A percentile compares a stretch with the other conserved stretches of the same genome.
Evolutionary conservation across 1,140 invertebrate species (phyloP).

Genomic region (Drosophila guanche): DNA sequence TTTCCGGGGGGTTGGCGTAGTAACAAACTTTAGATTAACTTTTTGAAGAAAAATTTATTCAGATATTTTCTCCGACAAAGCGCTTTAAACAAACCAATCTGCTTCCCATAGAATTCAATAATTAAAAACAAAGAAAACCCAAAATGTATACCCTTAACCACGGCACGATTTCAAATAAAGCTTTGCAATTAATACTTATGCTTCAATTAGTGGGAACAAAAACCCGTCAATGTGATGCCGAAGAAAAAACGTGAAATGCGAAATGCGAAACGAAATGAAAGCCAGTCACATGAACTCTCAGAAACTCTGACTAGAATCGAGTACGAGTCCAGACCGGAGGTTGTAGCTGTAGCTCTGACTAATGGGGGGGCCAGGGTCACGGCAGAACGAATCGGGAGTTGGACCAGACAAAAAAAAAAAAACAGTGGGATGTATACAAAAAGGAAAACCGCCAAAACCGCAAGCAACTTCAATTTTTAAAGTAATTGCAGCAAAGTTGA

Average conservation of each 20-base stretch:
- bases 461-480: slow-evolving; percentile 79
- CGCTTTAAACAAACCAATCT: background rate
- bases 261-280: slow-evolving; percentile 56
- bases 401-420: slow-evolving; percentile 14
- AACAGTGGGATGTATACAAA: slow-evolving; percentile 1
- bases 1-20: no score
- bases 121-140: background rate
- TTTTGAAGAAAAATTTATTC: slow-evolving; percentile 3
- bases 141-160: slow-evolving; percentile 45
- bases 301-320: background rate
- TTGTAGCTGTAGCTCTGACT: slow-evolving; percentile 44
- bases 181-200: slow-evolving; percentile 78
- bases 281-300: slow-evolving; percentile 14
- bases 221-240: slow-evolving; percentile 45
- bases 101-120: no score
- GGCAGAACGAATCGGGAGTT: slow-evolving; percentile 33
- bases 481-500: slow-evolving; percentile 80
- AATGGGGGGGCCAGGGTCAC: slow-evolving; percentile 67
- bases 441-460: slow-evolving; percentile 64
- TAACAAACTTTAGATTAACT: slow-evolving; percentile 40
- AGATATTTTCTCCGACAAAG: background rate
- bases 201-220: slow-evolving; percentile 61
- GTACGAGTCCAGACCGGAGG: slow-evolving; percentile 25
- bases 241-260: slow-evolving; percentile 75
- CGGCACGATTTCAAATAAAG: slow-evolving; percentile 62